Conservation (phyloP, 2,888 invertebrate species). For the Papilio protenor region DNA sequence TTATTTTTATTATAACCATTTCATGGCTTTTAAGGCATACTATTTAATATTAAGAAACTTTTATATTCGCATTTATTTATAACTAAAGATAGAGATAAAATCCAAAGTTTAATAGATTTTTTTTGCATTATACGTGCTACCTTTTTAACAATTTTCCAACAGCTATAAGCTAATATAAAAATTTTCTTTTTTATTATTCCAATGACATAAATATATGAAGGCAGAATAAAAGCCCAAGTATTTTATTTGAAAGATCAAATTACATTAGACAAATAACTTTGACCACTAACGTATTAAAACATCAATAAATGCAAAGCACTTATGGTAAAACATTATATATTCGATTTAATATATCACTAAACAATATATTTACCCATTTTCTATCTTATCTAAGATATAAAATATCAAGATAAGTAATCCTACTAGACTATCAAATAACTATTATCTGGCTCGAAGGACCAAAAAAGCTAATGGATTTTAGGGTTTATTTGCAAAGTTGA, state of each 20-base stretch:
- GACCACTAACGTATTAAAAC: neutral
- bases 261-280: neutral
- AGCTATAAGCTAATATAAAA: neutral
- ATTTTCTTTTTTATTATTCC: too few relatives aligned
- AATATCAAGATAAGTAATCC: neutral
- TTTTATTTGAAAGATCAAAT: too few relatives aligned
- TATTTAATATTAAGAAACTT: neutral
- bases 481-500: neutral
- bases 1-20: neutral
- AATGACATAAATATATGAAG: too few relatives aligned
- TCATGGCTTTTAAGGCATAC: neutral
- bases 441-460: slow-evolving; percentile 18
- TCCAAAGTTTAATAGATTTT: neutral
- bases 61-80: neutral
- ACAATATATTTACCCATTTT: slow-evolving; percentile 1
- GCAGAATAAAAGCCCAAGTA: too few relatives aligned
- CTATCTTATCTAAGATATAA: neutral
- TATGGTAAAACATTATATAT: slow-evolving; percentile 5
- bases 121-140: neutral
- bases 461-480: neutral
- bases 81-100: neutral
- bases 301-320: slow-evolving; percentile 22
- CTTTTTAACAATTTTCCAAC: neutral
- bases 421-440: neutral
- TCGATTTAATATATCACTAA: neutral